These are phyloP conservation scores for Erythrolamprus reginae DNA, from an alignment of 2,113 vertebrate genomes.

Conservation along the genomic window DNA sequence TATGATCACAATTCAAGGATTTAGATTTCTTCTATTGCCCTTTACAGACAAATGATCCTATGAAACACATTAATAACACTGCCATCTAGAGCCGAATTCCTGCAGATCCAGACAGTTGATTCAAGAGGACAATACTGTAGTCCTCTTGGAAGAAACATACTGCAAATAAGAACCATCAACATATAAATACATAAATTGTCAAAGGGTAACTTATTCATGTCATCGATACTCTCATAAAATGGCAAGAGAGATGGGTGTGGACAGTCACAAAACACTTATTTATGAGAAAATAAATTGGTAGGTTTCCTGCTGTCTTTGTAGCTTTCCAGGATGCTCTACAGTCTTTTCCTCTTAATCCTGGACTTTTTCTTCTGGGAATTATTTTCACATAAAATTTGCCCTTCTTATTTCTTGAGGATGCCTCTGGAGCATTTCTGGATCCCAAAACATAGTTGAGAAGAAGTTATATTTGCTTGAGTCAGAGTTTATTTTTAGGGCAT, in stretches of 20 bases:
- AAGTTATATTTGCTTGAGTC: neutral
- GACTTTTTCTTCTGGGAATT: neutral
- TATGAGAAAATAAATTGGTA: neutral
- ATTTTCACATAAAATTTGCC: neutral
- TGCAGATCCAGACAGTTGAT: neutral
- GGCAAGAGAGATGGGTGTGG: neutral
- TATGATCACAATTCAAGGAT: neutral
- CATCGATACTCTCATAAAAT: neutral
- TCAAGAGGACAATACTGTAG: neutral
- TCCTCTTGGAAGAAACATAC: neutral
- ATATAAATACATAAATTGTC: neutral
- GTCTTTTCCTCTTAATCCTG: neutral
- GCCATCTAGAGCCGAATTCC: neutral
- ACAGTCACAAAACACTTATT: neutral
- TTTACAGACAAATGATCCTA: neutral
- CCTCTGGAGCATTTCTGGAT: neutral
- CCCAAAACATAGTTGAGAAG: neutral
- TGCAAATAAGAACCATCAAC: neutral
- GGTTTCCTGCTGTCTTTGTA: neutral
- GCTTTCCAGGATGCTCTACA: neutral
- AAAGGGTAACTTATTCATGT: neutral
- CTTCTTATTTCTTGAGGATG: neutral
- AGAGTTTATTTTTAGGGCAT: neutral
- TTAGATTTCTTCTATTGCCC: neutral
- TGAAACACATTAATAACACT: neutral